phyloP scores from a whole-genome alignment of 64 coral and sea anemone species.

The Hydrozoanthus tunicans region DNA sequence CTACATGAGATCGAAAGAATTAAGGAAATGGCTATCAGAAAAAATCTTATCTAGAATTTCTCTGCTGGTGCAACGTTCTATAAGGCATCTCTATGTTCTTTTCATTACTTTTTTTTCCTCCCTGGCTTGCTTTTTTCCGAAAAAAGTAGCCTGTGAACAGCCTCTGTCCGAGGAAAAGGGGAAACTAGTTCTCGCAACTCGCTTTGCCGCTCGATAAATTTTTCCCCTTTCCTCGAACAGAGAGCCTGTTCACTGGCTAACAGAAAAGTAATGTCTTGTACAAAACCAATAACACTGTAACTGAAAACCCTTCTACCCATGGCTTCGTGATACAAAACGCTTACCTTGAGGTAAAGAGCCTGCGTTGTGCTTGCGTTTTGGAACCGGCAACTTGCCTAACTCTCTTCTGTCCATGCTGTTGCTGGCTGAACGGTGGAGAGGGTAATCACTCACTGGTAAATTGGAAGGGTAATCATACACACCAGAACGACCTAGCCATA shows the following conservation, averaged over 20 bases:
- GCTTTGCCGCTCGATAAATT: too few relatives aligned
- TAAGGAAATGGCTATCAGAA: too few relatives aligned
- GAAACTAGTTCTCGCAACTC: too few relatives aligned
- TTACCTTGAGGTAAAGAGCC: neutral
- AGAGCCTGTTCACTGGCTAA: neutral
- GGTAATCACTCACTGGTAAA: constrained; percentile 53
- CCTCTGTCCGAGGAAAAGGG: too few relatives aligned
- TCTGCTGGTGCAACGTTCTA: too few relatives aligned
- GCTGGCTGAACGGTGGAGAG: constrained; percentile 51
- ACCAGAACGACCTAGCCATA: constrained; percentile 51
- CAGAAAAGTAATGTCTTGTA: neutral
- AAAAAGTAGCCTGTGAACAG: too few relatives aligned
- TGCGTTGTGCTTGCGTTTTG: neutral
- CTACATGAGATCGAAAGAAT: too few relatives aligned
- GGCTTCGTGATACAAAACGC: too few relatives aligned
- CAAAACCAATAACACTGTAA: neutral
- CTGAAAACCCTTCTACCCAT: neutral
- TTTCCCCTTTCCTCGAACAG: too few relatives aligned
- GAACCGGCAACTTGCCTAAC: neutral
- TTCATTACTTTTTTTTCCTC: too few relatives aligned
- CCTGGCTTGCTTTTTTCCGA: neutral
- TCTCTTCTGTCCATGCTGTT: constrained; percentile 26
- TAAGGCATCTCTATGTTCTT: too few relatives aligned
- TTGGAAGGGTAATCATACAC: constrained; percentile 49
- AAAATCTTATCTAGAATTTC: too few relatives aligned